Percentiles rank a stretch among this genome's conserved stretches.
Evolutionary conservation across 2,797 vertebrate species (phyloP).

Genomic region (Cirrhinus molitorella): DNA sequence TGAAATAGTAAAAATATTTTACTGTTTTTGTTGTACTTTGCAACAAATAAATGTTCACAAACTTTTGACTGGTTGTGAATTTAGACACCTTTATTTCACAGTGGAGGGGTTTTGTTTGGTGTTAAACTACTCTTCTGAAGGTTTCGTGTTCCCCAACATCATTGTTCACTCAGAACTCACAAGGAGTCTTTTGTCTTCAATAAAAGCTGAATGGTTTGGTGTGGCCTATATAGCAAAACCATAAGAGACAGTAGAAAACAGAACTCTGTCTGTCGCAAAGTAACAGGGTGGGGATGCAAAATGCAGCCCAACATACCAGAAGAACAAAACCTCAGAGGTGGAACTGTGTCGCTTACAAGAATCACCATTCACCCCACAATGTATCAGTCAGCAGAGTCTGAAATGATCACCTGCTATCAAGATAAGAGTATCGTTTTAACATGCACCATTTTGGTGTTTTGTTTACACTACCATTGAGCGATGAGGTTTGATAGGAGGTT

Average conservation of each 20-base stretch:
- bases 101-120: constrained; percentile 17
- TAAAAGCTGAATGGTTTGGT: constrained; percentile 44
- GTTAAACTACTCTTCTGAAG: constrained; percentile 29
- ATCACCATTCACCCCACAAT: constrained; percentile 36
- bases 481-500: not conserved
- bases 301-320: not conserved
- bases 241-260: constrained; percentile 30
- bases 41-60: no score
- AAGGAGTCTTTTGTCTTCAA: constrained; percentile 39
- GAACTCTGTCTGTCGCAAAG: constrained; percentile 4
- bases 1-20: no score
- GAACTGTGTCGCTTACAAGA: constrained; percentile 39
- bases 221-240: constrained; percentile 23
- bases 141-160: constrained; percentile 36
- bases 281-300: constrained; percentile 47
- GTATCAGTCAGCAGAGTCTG: not conserved
- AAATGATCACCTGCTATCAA: not conserved
- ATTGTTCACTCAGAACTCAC: constrained; percentile 49
- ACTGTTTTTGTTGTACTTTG: no score
- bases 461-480: not conserved
- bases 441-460: not conserved
- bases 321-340: constrained; percentile 37
- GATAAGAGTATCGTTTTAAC: constrained; percentile 27
- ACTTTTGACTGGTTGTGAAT: no score
- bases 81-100: constrained; percentile 15